Conservation (phyloP, 2,888 invertebrate species). For the Polydrusus cervinus region DNA sequence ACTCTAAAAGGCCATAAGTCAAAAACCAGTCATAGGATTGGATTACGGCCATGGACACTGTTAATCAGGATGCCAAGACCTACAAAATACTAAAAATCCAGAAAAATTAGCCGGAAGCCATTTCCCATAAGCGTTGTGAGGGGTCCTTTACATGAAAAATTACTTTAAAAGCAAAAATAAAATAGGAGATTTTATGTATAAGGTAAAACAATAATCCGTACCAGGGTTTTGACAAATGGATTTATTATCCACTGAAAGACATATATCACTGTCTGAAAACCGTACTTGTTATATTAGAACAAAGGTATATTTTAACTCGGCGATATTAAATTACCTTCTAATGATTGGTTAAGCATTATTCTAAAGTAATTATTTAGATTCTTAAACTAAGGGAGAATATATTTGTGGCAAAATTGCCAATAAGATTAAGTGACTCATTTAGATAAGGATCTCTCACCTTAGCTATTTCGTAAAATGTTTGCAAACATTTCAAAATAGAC, state of each 20-base stretch:
- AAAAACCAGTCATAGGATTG: too few species aligned
- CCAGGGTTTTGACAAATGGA: conserved; percentile 36
- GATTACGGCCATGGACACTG: too few species aligned
- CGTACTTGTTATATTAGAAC: conserved; percentile 30
- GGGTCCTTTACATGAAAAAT: neutral
- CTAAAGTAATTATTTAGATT: conserved; percentile 24
- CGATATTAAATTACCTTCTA: conserved; percentile 40
- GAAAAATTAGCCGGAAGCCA: too few species aligned
- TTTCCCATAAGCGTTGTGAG: too few species aligned
- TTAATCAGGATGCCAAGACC: too few species aligned
- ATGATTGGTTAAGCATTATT: conserved; percentile 35
- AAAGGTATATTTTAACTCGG: conserved; percentile 30
- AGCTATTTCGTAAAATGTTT: conserved; percentile 12
- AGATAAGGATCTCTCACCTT: conserved; percentile 8
- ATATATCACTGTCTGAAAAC: conserved; percentile 37
- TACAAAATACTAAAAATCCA: too few species aligned
- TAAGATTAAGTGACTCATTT: conserved; percentile 27
- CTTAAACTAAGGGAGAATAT: conserved; percentile 26
- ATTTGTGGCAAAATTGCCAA: conserved; percentile 28
- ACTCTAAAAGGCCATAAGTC: too few species aligned
- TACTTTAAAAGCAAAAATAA: conserved; percentile 1
- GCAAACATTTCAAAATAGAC: conserved; percentile 16
- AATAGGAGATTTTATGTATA: conserved; percentile 3
- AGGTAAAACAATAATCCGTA: conserved; percentile 3
- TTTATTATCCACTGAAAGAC: conserved; percentile 30